Evolutionary conservation across 1,140 invertebrate genomes (phyloP).

Genomic region (Leptinotarsa undecemlineata): DNA sequence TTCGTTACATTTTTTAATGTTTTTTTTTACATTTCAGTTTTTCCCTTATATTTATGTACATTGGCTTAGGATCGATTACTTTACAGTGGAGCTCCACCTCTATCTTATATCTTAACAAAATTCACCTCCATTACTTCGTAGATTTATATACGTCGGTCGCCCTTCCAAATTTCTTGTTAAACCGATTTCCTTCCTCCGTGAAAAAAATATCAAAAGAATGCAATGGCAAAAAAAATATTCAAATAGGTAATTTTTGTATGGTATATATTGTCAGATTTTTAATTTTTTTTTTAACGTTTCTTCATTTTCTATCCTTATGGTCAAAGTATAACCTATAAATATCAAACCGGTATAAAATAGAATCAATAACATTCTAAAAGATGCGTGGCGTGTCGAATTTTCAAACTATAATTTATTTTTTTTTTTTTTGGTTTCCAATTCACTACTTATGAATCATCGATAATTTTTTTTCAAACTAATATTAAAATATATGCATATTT

Average conservation of each 20-base stretch:
- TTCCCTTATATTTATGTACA: too few relatives aligned
- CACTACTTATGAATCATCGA: not conserved
- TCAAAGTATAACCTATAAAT: not conserved
- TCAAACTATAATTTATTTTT: not conserved
- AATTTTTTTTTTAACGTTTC: not conserved
- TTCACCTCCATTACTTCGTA: too few relatives aligned
- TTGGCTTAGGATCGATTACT: too few relatives aligned
- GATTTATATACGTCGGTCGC: too few relatives aligned
- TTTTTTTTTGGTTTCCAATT: not conserved
- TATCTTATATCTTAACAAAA: too few relatives aligned
- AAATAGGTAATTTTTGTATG: constrained; percentile 3
- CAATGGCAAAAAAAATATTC: not conserved
- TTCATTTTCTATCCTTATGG: not conserved
- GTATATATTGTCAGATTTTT: constrained; percentile 9
- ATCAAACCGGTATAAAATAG: constrained; percentile 5
- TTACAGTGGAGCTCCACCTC: too few relatives aligned
- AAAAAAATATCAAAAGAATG: not conserved
- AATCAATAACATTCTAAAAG: constrained; percentile 7
- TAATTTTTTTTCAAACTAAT: constrained; percentile 9
- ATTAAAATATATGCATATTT: constrained; percentile 9
- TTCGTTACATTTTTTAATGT: too few relatives aligned
- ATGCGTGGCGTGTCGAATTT: not conserved
- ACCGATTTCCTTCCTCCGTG: too few relatives aligned
- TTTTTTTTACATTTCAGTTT: too few relatives aligned
- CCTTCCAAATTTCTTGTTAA: too few relatives aligned